Evolutionary conservation across 2,797 vertebrate species (phyloP).

Genomic region (Chiroxiphia lanceolata): DNA sequence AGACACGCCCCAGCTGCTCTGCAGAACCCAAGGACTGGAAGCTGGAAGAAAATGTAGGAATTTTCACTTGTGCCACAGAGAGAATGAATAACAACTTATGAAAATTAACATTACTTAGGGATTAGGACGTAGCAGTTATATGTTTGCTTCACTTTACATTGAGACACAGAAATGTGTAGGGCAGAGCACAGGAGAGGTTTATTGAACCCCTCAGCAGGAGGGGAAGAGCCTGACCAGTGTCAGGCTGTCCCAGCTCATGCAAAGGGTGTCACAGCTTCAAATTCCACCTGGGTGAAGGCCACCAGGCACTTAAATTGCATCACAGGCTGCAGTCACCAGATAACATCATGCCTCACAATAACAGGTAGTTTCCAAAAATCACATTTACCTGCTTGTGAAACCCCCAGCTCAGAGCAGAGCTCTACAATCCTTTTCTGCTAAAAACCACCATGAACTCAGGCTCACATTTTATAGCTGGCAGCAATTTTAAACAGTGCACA

Average conservation of each 20-base stretch:
- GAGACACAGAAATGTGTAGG: neutral
- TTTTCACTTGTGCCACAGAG: accelerated
- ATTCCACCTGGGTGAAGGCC: neutral
- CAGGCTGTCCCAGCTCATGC: neutral
- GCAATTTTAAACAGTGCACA: neutral
- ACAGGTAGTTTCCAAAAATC: neutral
- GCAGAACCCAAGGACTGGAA: neutral
- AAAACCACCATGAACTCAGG: neutral
- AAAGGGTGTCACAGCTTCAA: neutral
- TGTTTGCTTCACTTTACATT: neutral
- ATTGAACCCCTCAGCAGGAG: neutral
- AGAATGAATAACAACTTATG: neutral
- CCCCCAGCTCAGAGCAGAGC: neutral
- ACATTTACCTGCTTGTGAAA: neutral
- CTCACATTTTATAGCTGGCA: neutral
- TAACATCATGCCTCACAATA: neutral
- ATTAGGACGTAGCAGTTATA: neutral
- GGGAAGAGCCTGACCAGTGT: neutral
- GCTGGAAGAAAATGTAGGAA: accelerated
- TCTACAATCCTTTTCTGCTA: neutral
- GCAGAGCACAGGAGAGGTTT: neutral
- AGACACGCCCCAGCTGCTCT: neutral
- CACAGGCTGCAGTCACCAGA: neutral
- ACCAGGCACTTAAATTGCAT: neutral
- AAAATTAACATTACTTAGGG: neutral